Base-by-base conservation (phyloP, 2,888 invertebrate genomes). In the Microplitis deprimator region DNA sequence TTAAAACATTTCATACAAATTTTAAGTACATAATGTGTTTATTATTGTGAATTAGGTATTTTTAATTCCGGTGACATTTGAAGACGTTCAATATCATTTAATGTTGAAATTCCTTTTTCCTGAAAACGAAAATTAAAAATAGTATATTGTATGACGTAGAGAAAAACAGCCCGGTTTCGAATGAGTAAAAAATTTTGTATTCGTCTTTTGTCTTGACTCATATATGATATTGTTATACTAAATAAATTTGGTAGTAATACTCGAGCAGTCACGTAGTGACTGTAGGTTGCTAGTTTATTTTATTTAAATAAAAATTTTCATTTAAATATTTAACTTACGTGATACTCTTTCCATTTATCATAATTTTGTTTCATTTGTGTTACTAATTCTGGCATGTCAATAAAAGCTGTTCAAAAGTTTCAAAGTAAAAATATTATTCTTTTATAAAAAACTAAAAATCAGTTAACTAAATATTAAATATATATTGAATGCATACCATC, bases 381-480 rank as follows among this genome's bases (percentile, higher is more conserved):
- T 81, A 97, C 94, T 82, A 98, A 91, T 90, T 97, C 97, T 0
- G 97, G 97, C 93, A 97, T 95, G 89, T 97, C 97, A 87, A 97
- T 95, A 90, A 97, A 97, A 73, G 95, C 97, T 84, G 80, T 50
- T 50, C 13, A 1, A 8, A 50, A 50, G 3, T 50, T 13, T 29
- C 29, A 29, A 29, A 29, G 3, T 4, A 78, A 78, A 71, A 73
- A 41, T 59, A 76, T 64, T 79, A 71, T 78, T 39, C 62, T 65
- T 16, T 20, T 69, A 7, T 8, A n/a, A 60, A 67, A 70, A 41
- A 59, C 29, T 62, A 76, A 50, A 41, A 20, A 16, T n/a, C 10
- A 13, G 1, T 41, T 17, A 1, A 69, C 38, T 6, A 8, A 6
- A 1, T 29, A 40, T 62, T 65, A 40, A 41, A 65, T 61, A 38